Conservation (phyloP, 2,113 vertebrate genomes). For the Etia nguti region DNA sequence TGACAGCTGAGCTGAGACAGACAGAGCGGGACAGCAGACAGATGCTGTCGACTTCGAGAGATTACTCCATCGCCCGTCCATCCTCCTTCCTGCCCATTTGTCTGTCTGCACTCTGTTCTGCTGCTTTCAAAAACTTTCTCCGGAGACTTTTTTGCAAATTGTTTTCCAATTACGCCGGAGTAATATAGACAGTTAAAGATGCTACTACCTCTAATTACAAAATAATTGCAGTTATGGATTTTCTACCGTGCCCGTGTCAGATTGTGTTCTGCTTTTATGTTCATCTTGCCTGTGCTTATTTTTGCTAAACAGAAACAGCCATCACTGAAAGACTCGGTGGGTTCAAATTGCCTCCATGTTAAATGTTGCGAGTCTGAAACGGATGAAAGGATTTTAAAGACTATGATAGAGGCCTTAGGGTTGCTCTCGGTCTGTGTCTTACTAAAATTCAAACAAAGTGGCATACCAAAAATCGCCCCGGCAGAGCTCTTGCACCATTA, state of each 20-base stretch:
- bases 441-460: constrained; percentile 4
- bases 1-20: constrained; percentile 49
- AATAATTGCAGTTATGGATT: background rate
- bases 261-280: background rate
- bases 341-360: constrained; percentile 3
- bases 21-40: constrained; percentile 25
- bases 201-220: background rate
- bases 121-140: background rate
- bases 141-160: background rate
- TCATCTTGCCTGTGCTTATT: background rate
- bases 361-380: constrained; percentile 1
- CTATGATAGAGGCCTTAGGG: background rate
- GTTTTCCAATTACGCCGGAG: background rate
- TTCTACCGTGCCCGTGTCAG: background rate
- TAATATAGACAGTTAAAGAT: background rate
- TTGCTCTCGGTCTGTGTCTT: background rate
- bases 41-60: constrained; percentile 35
- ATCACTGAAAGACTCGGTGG: constrained; percentile 21
- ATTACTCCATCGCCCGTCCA: background rate
- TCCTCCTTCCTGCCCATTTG: background rate
- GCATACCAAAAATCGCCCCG: background rate
- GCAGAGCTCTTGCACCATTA: constrained; percentile 13
- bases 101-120: background rate
- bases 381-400: constrained; percentile 36
- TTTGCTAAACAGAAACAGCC: background rate